phyloP scores from a whole-genome alignment of 2,888 invertebrate species.

The Hypsopygia costalis region DNA sequence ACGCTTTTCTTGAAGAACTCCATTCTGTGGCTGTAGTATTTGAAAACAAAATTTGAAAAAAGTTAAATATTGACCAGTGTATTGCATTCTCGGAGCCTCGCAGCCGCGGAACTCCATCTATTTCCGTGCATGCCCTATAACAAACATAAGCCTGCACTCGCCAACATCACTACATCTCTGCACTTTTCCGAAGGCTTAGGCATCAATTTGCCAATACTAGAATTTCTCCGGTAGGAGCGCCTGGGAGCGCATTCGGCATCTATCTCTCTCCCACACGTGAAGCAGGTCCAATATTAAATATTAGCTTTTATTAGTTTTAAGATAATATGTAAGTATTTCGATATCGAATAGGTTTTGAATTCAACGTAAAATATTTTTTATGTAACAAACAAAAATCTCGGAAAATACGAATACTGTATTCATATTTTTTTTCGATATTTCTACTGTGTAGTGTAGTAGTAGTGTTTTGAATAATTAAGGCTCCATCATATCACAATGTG shows the following conservation, averaged over 20 bases:
- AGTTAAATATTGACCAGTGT: neutral
- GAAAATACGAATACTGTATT: too few relatives aligned
- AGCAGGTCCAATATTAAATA: slow-evolving; percentile 27
- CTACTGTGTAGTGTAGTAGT: too few relatives aligned
- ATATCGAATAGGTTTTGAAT: slow-evolving; percentile 14
- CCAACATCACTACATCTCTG: neutral
- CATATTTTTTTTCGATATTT: too few relatives aligned
- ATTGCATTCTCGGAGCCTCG: slow-evolving; percentile 4
- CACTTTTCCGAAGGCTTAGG: slow-evolving; percentile 11
- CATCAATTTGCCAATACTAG: slow-evolving; percentile 5
- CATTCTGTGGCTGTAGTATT: too few relatives aligned
- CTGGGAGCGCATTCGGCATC: too few relatives aligned
- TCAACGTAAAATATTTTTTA: neutral
- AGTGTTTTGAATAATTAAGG: too few relatives aligned
- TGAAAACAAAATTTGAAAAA: too few relatives aligned
- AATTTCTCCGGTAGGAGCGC: slow-evolving; percentile 5
- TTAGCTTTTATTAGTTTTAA: too few relatives aligned
- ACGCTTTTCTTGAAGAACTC: too few relatives aligned
- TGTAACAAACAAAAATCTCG: too few relatives aligned
- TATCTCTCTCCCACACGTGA: slow-evolving; percentile 26
- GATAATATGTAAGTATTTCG: slow-evolving; percentile 10
- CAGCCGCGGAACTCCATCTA: slow-evolving; percentile 22
- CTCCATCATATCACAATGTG: too few relatives aligned
- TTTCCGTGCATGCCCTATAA: slow-evolving; percentile 22
- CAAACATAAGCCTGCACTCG: slow-evolving; percentile 10